phyloP scores from a whole-genome alignment of 2,888 invertebrate species.

The Pinctada fucata region DNA sequence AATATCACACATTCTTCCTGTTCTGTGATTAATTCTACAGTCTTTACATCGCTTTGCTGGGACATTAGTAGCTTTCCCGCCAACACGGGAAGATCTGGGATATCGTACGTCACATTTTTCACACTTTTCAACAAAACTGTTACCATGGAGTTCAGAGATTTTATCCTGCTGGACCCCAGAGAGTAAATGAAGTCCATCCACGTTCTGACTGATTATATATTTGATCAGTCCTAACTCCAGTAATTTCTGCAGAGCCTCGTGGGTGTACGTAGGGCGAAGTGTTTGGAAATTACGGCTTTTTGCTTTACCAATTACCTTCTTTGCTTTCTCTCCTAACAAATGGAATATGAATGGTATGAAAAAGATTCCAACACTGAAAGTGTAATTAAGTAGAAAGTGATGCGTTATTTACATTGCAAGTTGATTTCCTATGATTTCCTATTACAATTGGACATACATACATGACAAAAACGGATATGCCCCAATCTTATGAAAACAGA shows the following conservation, averaged over 20 bases:
- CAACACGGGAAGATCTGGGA: slow-evolving; percentile 48
- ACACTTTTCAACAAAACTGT: slow-evolving; percentile 67
- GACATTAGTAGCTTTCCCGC: slow-evolving; percentile 41
- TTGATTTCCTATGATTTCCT: no score
- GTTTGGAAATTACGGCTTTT: background rate
- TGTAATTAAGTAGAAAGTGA: no score
- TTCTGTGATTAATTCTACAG: slow-evolving; percentile 66
- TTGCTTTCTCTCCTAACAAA: background rate
- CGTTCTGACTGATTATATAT: slow-evolving; percentile 70
- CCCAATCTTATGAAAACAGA: no score
- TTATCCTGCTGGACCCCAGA: slow-evolving; percentile 62
- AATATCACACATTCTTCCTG: slow-evolving; percentile 60
- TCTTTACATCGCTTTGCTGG: slow-evolving; percentile 58
- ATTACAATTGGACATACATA: no score
- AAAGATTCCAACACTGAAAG: no score
- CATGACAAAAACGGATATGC: no score
- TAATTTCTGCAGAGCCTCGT: slow-evolving; percentile 65
- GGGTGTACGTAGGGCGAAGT: slow-evolving; percentile 67
- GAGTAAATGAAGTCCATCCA: slow-evolving; percentile 68
- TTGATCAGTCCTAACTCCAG: slow-evolving; percentile 63
- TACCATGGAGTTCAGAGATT: slow-evolving; percentile 71
- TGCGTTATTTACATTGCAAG: no score
- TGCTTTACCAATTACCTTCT: background rate
- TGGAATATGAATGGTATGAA: no score
- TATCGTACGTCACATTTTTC: slow-evolving; percentile 63